These are phyloP conservation scores for Nyctibius grandis DNA, from an alignment of 2,797 vertebrate genomes.

Conservation along the genomic window DNA sequence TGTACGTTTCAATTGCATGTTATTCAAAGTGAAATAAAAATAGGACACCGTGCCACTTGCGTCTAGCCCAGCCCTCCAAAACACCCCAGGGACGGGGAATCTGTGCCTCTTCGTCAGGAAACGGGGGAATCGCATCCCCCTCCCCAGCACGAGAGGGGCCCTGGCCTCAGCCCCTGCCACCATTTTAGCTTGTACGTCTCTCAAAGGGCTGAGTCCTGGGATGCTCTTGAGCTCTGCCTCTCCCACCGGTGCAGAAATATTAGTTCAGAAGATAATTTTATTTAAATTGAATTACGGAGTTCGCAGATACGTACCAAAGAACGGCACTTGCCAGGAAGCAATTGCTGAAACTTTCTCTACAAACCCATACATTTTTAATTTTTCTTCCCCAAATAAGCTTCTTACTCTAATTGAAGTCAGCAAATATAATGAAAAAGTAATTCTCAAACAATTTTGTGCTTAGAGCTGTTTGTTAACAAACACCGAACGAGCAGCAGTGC, in stretches of 20 bases:
- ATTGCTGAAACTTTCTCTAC: conserved; percentile 55
- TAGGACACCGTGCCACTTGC: neutral
- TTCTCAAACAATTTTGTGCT: conserved; percentile 74
- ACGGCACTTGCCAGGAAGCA: conserved; percentile 25
- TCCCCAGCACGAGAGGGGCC: neutral
- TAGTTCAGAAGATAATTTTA: conserved; percentile 15
- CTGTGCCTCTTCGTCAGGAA: neutral
- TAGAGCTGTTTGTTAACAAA: conserved; percentile 78
- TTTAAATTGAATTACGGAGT: neutral
- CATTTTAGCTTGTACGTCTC: neutral
- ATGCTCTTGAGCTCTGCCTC: neutral
- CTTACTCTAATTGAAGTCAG: conserved; percentile 72
- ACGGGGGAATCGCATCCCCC: neutral
- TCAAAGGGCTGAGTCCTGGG: neutral
- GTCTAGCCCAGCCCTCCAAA: neutral
- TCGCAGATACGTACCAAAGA: neutral
- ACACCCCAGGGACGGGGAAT: neutral
- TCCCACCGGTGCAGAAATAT: neutral
- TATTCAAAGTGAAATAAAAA: neutral
- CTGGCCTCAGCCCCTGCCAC: neutral
- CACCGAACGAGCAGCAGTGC: conserved; percentile 60
- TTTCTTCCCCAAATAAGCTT: conserved; percentile 61
- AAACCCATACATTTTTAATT: conserved; percentile 64
- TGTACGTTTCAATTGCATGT: neutral
- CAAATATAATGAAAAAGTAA: conserved; percentile 69